Evolutionary conservation across 2,888 invertebrate genomes (phyloP), one percentile per base, ranked within the genome.

Genomic region (Mythimna lalbum): DNA sequence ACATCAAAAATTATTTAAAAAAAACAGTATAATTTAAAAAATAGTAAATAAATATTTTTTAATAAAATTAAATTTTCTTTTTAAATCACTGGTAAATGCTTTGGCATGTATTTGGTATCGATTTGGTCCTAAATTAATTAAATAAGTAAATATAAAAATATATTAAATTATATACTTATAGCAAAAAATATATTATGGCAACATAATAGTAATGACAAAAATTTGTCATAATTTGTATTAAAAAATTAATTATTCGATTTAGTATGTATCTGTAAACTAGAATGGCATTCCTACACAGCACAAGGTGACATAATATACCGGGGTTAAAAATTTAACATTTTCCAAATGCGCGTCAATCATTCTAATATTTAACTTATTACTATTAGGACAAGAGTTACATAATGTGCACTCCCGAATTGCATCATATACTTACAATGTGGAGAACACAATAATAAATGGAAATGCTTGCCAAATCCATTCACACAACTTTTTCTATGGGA

Each of bases 121-220:
- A 76, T 83, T 85, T 82, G 80, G 85, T 82, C 74, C 73, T 81
- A 73, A 77, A 78, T 76, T 78, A 80, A 70, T 59, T 69, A 59
- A 78, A 66, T 78, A 59, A 78, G 65, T 78, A 69, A 82, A 76
- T 68, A 80, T 21, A 75, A 77, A 82, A 80, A 81, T 68, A 77
- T 75, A 72, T 27, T 61, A 62, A 77, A 66, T 75, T 63, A 76
- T n/a, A 59, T 62, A 65, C 64, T 27, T 27, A 2, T 76, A 73
- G 74, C 76, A 81, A 76, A 81, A 75, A 81, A 79, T 63, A 82
- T 36, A 33, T 75, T 87, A 92, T 92, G 91, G 91, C 92, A 92
- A 91, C 90, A 81, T 72, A 89, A 82, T 88, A 92, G 90, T 90
- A 92, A 90, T 84, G 17, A 72, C 14, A 67, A 72, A 72, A n/a